Base-by-base conservation (phyloP, 2,888 invertebrate genomes). In the Lepidochrysops patricia region DNA sequence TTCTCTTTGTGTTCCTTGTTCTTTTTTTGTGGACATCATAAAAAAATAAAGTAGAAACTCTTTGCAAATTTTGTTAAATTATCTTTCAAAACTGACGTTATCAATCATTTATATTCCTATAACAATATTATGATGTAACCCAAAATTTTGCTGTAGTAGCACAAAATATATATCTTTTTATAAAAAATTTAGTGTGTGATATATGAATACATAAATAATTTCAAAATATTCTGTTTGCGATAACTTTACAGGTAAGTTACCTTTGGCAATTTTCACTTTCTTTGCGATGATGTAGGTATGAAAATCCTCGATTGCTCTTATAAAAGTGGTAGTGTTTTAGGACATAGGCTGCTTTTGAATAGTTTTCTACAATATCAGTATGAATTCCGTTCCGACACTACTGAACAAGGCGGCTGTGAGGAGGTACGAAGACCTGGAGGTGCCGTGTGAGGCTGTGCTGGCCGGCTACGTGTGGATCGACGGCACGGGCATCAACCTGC, bases 401-500 rank as follows among this genome's bases (percentile, higher is more conserved):
- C 68, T 91, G 60, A 90, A 90, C 66, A 90, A 90, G 68, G 82
- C 82, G 19, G 73, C 88, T 1, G 84, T 90, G 80, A 84, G 90
- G 57, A 90, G 89, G 64, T 92, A 92, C 75, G 84, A 92, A 70
- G 89, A 90, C 63, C 78, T 94, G 27, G 91, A 91, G 60, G 84
- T 92, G 56, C 91, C 92, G 0, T 91, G 91, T 63, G 89, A 91
- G 56, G 80, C 89, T 6, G 79, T 92, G 5, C 90, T 93, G 61
- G 92, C 91, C 13, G 91, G 91, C 57, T 95, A 95, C 73, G 86
- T 95, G 0, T 95, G 95, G 95, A 91, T 96, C 62, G 95, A 95
- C 69, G 95, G 95, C 2, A 91, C 91, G 0, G 94, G 94, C 0
- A 93, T 94, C 70, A 86, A 92, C 69, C 67, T 95, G 9, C 89